A percentile compares a stretch with the other conserved stretches of the same genome.
Conservation (phyloP, 2,888 invertebrate genomes). For the Scaptomyza parva region DNA sequence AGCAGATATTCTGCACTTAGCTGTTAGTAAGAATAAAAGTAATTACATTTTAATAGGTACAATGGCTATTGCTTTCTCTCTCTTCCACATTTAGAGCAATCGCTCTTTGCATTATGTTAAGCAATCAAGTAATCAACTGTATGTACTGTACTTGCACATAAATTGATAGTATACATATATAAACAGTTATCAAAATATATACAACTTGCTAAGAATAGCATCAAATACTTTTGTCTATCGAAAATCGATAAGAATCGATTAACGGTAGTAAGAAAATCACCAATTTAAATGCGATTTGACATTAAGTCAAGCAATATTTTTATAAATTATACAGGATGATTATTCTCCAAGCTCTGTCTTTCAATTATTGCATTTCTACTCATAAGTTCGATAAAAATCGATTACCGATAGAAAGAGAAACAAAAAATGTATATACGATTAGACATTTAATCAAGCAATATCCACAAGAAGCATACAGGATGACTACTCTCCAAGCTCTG, state of each 20-base stretch:
- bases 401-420: not conserved
- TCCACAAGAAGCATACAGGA: not conserved
- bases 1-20: too few species aligned
- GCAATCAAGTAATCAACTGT: not conserved
- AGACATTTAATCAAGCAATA: not conserved
- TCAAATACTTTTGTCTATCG: not conserved
- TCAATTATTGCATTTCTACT: not conserved
- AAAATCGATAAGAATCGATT: not conserved
- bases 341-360: not conserved
- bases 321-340: not conserved
- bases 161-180: too few species aligned
- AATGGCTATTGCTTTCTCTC: too few species aligned
- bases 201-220: too few species aligned
- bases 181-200: too few species aligned
- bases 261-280: not conserved
- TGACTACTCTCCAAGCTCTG: not conserved
- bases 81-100: too few species aligned
- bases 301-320: not conserved
- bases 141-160: not conserved
- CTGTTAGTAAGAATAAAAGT: too few species aligned
- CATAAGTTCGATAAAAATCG: constrained; percentile 3
- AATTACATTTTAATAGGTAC: too few species aligned
- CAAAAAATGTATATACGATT: not conserved
- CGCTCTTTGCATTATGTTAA: not conserved
- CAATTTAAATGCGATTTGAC: not conserved